Percentiles rank a stretch among this genome's conserved stretches.
Evolutionary conservation across 2,797 vertebrate genomes (phyloP).

Genomic region (Cossypha niveicapilla): DNA sequence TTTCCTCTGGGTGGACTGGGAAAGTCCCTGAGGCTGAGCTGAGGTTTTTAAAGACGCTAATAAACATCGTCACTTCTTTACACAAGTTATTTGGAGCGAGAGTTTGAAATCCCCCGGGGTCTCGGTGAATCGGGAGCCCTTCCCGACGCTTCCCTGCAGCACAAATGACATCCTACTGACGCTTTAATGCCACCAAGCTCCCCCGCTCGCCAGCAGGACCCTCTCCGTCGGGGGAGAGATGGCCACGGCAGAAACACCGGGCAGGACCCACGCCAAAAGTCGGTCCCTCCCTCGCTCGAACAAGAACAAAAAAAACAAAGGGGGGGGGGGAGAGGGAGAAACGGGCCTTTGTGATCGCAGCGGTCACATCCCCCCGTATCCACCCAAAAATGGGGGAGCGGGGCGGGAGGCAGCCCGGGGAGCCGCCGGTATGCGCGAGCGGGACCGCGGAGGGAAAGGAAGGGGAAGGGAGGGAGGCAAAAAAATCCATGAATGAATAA

Average conservation of each 20-base stretch:
- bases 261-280: not conserved
- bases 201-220: not conserved
- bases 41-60: not conserved
- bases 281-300: not conserved
- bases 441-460: conserved; percentile 41
- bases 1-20: not conserved
- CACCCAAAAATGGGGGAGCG: not conserved
- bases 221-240: not conserved
- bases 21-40: not conserved
- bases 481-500: conserved; percentile 78
- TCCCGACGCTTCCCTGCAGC: not conserved
- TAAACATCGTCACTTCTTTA: not conserved
- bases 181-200: not conserved
- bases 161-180: conserved; percentile 21
- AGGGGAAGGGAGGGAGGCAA: not conserved
- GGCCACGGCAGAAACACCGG: not conserved
- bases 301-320: not conserved
- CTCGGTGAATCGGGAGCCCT: not conserved
- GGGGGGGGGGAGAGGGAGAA: not conserved
- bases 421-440: conserved; percentile 63
- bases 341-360: not conserved
- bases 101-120: not conserved
- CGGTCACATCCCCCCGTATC: not conserved
- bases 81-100: not conserved
- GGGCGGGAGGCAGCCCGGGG: not conserved